Percentiles rank a stretch among this genome's conserved stretches.
These are phyloP conservation scores for Orientallactaga sibirica DNA, from an alignment of 2,797 vertebrate genomes.

Conservation along the genomic window DNA sequence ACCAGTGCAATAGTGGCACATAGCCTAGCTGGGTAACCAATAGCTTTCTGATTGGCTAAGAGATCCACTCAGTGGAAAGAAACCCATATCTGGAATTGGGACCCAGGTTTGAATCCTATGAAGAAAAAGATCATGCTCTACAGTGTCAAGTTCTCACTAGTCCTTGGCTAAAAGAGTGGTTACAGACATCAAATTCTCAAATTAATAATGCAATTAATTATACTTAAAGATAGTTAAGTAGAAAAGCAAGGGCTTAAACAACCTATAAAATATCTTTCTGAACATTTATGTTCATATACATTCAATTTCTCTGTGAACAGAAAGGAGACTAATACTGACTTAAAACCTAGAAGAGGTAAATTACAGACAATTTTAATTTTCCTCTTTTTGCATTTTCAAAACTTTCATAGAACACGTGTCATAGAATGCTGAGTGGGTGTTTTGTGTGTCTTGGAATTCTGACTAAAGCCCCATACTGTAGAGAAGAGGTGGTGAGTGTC, in stretches of 20 bases:
- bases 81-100: too few relatives aligned
- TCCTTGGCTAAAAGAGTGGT: too few relatives aligned
- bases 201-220: background rate
- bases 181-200: too few relatives aligned
- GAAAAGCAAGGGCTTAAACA: constrained; percentile 3
- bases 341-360: constrained; percentile 42
- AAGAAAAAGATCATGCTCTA: too few relatives aligned
- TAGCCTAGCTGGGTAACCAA: too few relatives aligned
- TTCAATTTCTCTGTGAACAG: background rate
- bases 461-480: background rate
- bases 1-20: too few relatives aligned
- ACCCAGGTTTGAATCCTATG: too few relatives aligned
- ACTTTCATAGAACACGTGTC: constrained; percentile 34
- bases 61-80: too few relatives aligned
- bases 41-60: too few relatives aligned
- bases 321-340: background rate
- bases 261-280: constrained; percentile 28
- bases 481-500: constrained; percentile 63
- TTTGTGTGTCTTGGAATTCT: constrained; percentile 40
- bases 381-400: constrained; percentile 42
- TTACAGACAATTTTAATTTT: constrained; percentile 63
- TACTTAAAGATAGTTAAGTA: constrained; percentile 36
- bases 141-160: too few relatives aligned
- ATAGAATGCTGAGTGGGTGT: constrained; percentile 3
- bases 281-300: background rate